phyloP scores from a whole-genome alignment of 2,797 vertebrate genomes.

The Podargus strigoides region DNA sequence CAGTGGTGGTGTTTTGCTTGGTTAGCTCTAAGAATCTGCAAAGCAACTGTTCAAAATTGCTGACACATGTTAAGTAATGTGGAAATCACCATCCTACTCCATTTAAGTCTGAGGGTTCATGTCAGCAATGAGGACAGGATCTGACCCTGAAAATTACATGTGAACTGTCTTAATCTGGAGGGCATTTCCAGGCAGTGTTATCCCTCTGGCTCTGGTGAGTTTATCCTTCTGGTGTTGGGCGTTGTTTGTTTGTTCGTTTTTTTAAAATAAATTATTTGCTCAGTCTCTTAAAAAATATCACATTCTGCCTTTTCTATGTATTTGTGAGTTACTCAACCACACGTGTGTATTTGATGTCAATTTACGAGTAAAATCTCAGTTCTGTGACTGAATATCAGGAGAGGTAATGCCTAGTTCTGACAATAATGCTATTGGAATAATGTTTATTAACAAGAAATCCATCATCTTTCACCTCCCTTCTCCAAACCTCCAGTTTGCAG shows the following conservation, averaged over 20 bases:
- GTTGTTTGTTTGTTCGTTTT: neutral
- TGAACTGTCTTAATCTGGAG: neutral
- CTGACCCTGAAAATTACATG: neutral
- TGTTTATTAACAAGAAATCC: neutral
- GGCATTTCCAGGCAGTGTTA: neutral
- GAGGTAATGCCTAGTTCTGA: neutral
- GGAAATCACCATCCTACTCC: neutral
- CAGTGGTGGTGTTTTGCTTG: neutral
- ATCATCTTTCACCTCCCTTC: neutral
- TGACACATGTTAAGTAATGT: neutral
- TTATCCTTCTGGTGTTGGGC: neutral
- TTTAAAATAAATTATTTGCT: neutral
- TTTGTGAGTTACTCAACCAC: neutral
- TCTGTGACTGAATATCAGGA: neutral
- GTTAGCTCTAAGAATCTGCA: constrained; percentile 9
- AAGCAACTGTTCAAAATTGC: constrained; percentile 24
- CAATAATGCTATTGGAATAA: neutral
- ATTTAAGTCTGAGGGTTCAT: neutral
- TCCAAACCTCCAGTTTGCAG: neutral
- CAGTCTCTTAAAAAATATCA: neutral
- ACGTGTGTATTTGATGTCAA: neutral
- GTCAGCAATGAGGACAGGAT: neutral
- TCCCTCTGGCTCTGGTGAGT: neutral
- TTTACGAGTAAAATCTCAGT: neutral
- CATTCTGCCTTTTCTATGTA: neutral